Conservation (phyloP, 1,140 invertebrate species). For the Araneus ventricosus region DNA sequence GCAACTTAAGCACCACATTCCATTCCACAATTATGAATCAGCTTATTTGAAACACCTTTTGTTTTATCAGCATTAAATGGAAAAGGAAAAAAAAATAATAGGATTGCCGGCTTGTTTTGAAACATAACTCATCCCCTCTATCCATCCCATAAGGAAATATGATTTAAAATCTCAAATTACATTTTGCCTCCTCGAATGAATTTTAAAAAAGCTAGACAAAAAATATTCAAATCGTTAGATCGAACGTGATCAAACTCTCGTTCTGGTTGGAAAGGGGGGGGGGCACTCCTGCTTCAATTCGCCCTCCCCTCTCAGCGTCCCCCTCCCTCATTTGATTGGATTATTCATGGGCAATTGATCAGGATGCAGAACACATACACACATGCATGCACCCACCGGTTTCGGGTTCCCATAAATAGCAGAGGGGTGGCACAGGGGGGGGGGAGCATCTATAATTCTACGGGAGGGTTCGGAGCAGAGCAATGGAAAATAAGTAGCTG, state of each 20-base stretch:
- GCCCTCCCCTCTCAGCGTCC: background rate
- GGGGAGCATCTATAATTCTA: constrained; percentile 12
- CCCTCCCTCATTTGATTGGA: constrained; percentile 68
- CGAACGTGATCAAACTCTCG: constrained; percentile 60
- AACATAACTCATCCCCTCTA: background rate
- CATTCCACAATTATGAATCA: too few species aligned
- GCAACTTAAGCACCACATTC: too few species aligned
- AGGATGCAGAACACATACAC: constrained; percentile 73
- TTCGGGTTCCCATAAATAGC: constrained; percentile 68
- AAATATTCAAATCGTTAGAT: constrained; percentile 52
- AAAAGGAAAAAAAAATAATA: background rate
- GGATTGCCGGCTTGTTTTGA: background rate
- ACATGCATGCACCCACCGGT: constrained; percentile 66
- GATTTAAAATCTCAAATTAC: constrained; percentile 26
- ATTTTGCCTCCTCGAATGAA: constrained; percentile 5
- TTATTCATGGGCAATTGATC: constrained; percentile 76
- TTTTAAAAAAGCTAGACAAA: background rate
- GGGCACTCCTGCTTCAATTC: constrained; percentile 19
- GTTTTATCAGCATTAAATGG: background rate
- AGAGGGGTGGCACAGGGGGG: background rate
- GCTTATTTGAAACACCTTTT: too few species aligned
- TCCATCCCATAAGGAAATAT: constrained; percentile 4
- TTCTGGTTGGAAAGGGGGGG: background rate
- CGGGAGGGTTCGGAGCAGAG: background rate
- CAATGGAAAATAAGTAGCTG: background rate